Conservation (phyloP, 2,113 vertebrate species). For the Tragelaphus strepsiceros region DNA sequence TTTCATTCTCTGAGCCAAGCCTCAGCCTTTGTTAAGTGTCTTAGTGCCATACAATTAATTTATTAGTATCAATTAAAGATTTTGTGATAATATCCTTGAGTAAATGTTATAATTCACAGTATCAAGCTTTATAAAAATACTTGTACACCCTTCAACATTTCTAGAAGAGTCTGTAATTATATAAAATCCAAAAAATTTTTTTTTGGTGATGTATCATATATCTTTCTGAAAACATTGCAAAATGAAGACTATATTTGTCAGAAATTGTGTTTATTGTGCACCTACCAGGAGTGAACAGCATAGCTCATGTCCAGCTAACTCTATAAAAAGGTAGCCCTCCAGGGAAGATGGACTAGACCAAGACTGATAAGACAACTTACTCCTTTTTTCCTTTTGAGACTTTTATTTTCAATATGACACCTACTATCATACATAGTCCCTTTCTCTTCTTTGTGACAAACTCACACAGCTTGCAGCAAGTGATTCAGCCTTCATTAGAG, state of each 20-base stretch:
- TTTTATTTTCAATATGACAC: constrained; percentile 59
- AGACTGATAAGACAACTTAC: constrained; percentile 28
- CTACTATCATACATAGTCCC: not conserved
- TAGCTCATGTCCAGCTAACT: constrained; percentile 10
- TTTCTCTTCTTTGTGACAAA: constrained; percentile 67
- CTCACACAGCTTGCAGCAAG: constrained; percentile 59
- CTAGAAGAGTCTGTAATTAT: not conserved
- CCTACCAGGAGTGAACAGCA: not conserved
- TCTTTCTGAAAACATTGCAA: not conserved
- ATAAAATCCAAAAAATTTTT: not conserved
- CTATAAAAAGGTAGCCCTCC: not conserved
- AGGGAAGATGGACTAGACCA: constrained; percentile 4
- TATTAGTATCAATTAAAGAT: constrained; percentile 59
- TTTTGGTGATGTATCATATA: not conserved
- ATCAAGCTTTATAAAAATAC: constrained; percentile 29
- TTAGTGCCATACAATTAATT: constrained; percentile 71
- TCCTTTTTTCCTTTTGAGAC: constrained; percentile 39
- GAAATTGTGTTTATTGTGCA: not conserved
- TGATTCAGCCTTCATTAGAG: constrained; percentile 71
- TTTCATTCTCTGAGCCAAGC: constrained; percentile 47
- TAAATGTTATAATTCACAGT: constrained; percentile 46
- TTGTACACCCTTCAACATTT: not conserved
- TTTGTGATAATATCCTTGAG: constrained; percentile 60
- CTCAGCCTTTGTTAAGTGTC: constrained; percentile 66
- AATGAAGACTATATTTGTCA: not conserved